phyloP scores from a whole-genome alignment of 2,797 vertebrate genomes.

The Acanthornis magna region DNA sequence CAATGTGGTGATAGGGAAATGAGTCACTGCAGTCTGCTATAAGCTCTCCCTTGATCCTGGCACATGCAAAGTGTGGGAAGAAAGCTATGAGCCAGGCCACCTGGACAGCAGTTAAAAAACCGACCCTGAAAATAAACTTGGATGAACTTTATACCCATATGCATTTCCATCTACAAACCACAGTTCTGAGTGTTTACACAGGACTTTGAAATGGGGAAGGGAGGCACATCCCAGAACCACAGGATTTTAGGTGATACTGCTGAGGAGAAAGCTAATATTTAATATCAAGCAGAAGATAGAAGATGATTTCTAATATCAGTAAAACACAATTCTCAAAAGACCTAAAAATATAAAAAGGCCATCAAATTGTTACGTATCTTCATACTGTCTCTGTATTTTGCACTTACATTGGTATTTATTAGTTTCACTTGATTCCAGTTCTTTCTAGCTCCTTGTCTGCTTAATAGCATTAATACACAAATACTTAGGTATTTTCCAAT shows the following conservation, averaged over 20 bases:
- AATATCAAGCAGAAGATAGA: neutral
- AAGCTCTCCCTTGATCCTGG: neutral
- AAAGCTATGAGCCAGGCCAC: slow-evolving; percentile 31
- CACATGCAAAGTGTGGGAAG: neutral
- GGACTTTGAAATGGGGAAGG: slow-evolving; percentile 4
- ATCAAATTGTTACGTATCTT: neutral
- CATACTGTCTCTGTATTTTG: neutral
- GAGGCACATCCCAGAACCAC: neutral
- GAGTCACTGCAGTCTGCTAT: neutral
- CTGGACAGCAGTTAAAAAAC: neutral
- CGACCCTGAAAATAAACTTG: slow-evolving; percentile 37
- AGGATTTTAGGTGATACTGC: neutral
- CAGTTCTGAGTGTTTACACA: neutral
- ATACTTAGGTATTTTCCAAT: neutral
- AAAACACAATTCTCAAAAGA: neutral
- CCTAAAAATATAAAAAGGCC: neutral
- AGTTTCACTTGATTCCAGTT: neutral
- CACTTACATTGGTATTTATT: neutral
- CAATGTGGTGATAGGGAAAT: neutral
- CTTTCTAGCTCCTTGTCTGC: neutral
- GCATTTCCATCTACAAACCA: slow-evolving; percentile 1
- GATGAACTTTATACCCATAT: slow-evolving; percentile 2
- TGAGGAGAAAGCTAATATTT: neutral
- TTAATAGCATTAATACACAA: neutral
- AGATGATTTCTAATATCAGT: neutral